Evolutionary conservation across 2,888 invertebrate species (phyloP).

Genomic region (Eupeodes latifasciatus): DNA sequence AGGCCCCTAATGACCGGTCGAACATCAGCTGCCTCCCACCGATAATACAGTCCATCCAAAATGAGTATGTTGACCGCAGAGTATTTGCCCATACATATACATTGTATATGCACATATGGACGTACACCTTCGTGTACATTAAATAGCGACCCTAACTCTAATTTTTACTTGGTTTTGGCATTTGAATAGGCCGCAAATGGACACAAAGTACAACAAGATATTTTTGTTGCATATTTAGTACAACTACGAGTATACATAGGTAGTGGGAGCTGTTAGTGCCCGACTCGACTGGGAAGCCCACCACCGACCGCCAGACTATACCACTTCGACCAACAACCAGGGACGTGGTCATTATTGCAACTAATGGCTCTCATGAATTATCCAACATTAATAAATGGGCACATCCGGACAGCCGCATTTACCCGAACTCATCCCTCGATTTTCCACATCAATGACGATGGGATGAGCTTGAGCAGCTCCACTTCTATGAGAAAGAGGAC

Average conservation of each 20-base stretch:
- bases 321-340: conserved; percentile 19
- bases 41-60: conserved; percentile 42
- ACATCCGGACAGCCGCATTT: conserved; percentile 69
- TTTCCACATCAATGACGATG: conserved; percentile 68
- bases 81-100: conserved; percentile 12
- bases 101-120: background rate
- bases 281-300: too few relatives aligned
- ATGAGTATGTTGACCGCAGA: conserved; percentile 52
- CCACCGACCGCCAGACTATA: background rate
- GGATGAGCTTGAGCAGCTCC: background rate
- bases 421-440: conserved; percentile 62
- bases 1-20: conserved; percentile 68
- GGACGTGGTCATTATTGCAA: conserved; percentile 78
- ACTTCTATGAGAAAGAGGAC: background rate
- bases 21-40: conserved; percentile 47
- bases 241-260: background rate
- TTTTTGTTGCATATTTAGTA: conserved; percentile 70
- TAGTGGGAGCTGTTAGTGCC: too few relatives aligned
- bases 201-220: conserved; percentile 64
- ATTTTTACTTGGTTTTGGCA: conserved; percentile 69
- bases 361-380: conserved; percentile 81
- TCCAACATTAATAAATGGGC: conserved; percentile 77
- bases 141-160: conserved; percentile 36
- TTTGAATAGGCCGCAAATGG: conserved; percentile 74
- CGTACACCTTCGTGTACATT: background rate